A percentile compares a stretch with the other conserved stretches of the same genome.
Evolutionary conservation across 1,140 invertebrate species (phyloP).

Genomic region (Scaptodrosophila lebanonensis): DNA sequence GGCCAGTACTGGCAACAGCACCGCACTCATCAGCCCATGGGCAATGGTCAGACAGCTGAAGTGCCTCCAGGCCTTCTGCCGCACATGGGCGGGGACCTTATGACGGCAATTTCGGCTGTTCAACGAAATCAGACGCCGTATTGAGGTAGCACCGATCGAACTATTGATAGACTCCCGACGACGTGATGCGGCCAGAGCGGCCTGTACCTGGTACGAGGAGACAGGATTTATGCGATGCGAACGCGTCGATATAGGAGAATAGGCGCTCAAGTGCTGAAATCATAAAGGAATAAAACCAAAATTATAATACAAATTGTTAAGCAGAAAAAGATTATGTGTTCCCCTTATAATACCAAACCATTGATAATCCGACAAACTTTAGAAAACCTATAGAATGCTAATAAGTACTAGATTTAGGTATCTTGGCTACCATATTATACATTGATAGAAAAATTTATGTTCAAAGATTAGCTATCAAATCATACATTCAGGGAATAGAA

Average conservation of each 20-base stretch:
- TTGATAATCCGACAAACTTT: no score
- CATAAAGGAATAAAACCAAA: neutral
- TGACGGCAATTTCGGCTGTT: slow-evolving; percentile 79
- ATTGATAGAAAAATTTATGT: no score
- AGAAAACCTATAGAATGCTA: no score
- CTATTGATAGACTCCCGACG: slow-evolving; percentile 82
- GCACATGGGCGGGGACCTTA: slow-evolving; percentile 78
- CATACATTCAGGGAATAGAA: no score
- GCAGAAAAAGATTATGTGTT: neutral
- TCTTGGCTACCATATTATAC: no score
- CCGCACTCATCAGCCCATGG: slow-evolving; percentile 80
- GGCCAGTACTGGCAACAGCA: slow-evolving; percentile 81
- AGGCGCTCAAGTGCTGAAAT: slow-evolving; percentile 80
- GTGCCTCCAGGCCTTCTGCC: slow-evolving; percentile 79
- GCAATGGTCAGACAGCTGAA: slow-evolving; percentile 80
- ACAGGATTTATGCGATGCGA: slow-evolving; percentile 78
- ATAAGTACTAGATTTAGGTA: no score
- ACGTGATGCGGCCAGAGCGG: slow-evolving; percentile 74
- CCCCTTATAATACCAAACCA: no score
- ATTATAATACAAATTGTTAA: neutral
- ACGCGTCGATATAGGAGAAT: slow-evolving; percentile 79
- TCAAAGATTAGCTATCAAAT: no score
- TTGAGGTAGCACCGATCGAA: slow-evolving; percentile 82
- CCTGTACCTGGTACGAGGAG: slow-evolving; percentile 74
- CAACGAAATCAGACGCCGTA: slow-evolving; percentile 81